Evolutionary conservation across 1,140 invertebrate species (phyloP), one percentile per base, ranked within the genome.

Genomic region (Fragariocoptes setiger): DNA sequence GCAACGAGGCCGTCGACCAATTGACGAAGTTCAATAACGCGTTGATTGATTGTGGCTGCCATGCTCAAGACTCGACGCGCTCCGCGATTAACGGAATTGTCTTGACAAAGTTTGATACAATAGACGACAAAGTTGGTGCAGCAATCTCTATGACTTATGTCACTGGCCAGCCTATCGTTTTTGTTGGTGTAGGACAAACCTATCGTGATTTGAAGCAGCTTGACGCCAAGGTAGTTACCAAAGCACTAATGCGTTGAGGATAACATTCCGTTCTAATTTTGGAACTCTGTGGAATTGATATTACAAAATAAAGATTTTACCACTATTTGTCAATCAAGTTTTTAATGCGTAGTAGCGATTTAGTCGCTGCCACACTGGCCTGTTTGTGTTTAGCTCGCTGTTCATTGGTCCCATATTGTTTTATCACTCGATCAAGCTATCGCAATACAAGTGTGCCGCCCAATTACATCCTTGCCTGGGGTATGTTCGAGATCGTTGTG

Each of bases 101-200:
- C 31, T 54, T 69, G 15, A 68, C 66, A 13, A 68, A 68, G 52
- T 68, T 68, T 54, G 65, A 68, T 47, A 68, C 65, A 12, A 66
- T 67, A 49, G 65, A 68, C 53, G 65, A 68, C 49, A 65, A 67
- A 55, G 65, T 97, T 38, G 92, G 92, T 18, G 90, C 92, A 40
- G 88, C 92, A 36, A 88, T 99, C 50, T 97, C 90, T 5, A 99
- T 99, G 92, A 95, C 90, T 0, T 99, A 99, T 54, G 94, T 95
- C 42, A 97, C 92, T 21, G 92, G 92, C 4, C 88, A 99, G 57
- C 92, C 92, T 0, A 97, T 99, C 47, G 82, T 99, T 19, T 99
- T 99, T 60, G 90, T 99, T 19, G 92, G 92, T 16, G 97, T 88
- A 36, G 92, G 92, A 3, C 92, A 99, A 62, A 99, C 88, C 1